phyloP scores from a whole-genome alignment of 2,797 vertebrate genomes.

The Acrossocheilus fasciatus region DNA sequence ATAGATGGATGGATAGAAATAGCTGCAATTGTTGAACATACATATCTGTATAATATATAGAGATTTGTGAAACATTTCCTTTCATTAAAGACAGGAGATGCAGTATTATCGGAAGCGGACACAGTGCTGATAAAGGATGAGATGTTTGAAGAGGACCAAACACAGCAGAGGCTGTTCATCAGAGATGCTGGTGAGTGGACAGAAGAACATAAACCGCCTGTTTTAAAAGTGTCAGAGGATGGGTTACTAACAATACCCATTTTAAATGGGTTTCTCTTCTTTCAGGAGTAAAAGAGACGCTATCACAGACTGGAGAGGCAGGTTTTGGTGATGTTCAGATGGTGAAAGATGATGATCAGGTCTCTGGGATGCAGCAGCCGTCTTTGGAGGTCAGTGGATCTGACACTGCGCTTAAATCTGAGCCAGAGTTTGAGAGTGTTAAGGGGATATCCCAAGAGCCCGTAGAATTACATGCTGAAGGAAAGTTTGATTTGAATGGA shows the following conservation, averaged over 20 bases:
- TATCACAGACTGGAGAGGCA: slow-evolving; percentile 50
- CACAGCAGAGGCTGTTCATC: slow-evolving; percentile 65
- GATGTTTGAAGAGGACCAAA: slow-evolving; percentile 65
- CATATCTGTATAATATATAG: not conserved
- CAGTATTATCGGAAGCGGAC: slow-evolving; percentile 69
- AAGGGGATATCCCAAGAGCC: slow-evolving; percentile 56
- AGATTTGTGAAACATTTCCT: not conserved
- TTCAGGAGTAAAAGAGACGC: slow-evolving; percentile 67
- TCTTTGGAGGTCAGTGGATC: slow-evolving; percentile 83
- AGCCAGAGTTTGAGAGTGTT: slow-evolving; percentile 63
- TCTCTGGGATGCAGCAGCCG: slow-evolving; percentile 60
- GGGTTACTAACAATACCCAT: not conserved
- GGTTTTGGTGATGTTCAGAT: slow-evolving; percentile 52
- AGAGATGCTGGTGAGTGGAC: slow-evolving; percentile 73
- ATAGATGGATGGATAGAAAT: not conserved
- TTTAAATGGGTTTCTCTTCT: slow-evolving; percentile 17
- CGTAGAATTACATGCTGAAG: slow-evolving; percentile 56
- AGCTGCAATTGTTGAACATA: not conserved
- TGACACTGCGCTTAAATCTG: slow-evolving; percentile 79
- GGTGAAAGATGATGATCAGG: slow-evolving; percentile 58
- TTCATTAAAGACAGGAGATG: slow-evolving; percentile 69
- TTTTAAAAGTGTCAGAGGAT: not conserved
- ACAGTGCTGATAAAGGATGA: slow-evolving; percentile 74
- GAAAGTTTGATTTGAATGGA: slow-evolving; percentile 64
- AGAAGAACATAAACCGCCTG: not conserved